Conservation (phyloP, 2,797 vertebrate genomes). For the Darevskia nairensis region DNA sequence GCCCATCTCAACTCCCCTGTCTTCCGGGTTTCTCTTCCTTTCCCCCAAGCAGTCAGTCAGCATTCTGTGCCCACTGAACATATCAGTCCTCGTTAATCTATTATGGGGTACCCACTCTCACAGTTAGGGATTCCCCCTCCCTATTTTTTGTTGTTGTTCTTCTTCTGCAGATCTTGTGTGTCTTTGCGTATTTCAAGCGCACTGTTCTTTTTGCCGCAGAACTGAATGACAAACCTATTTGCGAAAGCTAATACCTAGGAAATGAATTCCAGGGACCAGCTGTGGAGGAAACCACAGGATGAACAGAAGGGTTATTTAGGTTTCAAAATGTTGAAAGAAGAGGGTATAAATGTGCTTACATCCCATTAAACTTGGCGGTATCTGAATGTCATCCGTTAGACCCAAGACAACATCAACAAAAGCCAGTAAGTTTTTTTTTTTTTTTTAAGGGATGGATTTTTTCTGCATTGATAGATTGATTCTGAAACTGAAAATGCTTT, state of each 20-base stretch:
- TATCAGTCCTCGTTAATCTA: no score
- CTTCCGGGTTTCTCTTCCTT: no score
- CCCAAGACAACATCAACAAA: neutral
- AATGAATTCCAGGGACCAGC: conserved; percentile 18
- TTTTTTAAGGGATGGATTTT: neutral
- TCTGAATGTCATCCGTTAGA: neutral
- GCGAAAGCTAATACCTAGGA: conserved; percentile 4
- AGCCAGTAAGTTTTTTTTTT: neutral
- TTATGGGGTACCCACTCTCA: no score
- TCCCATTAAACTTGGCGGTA: neutral
- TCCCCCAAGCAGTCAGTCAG: no score
- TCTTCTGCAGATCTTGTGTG: no score
- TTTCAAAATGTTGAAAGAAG: neutral
- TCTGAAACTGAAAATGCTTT: neutral
- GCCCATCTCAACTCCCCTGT: no score
- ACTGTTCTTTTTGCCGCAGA: conserved; percentile 11
- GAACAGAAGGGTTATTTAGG: conserved; percentile 13
- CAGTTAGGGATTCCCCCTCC: neutral
- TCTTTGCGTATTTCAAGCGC: no score
- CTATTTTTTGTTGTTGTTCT: neutral
- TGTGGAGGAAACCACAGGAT: conserved; percentile 9
- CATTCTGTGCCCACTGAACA: no score
- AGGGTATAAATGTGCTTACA: neutral
- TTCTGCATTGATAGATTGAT: neutral
- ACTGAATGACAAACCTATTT: conserved; percentile 12